Evolutionary conservation across 2,888 invertebrate genomes (phyloP), one percentile per base, ranked within the genome.

Genomic region (Rhyacophila evoluta): DNA sequence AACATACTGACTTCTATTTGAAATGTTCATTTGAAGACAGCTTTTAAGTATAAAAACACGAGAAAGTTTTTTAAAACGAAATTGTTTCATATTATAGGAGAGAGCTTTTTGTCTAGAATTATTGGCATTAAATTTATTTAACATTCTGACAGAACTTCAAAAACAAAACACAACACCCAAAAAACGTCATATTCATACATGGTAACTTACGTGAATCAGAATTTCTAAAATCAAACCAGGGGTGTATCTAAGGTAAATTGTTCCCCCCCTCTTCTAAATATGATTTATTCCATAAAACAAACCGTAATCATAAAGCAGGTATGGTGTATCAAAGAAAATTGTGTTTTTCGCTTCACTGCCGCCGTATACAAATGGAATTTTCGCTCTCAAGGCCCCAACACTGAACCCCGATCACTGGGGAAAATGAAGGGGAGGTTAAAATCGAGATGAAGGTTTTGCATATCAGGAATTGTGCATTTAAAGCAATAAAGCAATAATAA

Each of bases 321-420:
- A 81, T 75, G 78, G 76, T 77, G 79, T 81, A 81, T 81, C 81
- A 81, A 81, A 81, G 81, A 81, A 81, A 81, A 81, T 81, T 81
- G 81, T 37, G 81, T 81, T 81, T 81, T 81, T 79, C 81, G 79
- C 81, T 71, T 76, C 78, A 77, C 71, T 77, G 81, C 77, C 67
- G 70, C n/a, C 79, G 71, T 74, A 77, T 73, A 81, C 78, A 81
- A 76, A 81, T 81, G 81, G 79, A 81, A 81, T 79, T 81, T 76
- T 55, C 55, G n/a, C n/a, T 55, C 55, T 25, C 19, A 19, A 55
- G 55, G 55, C 55, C 10, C 8, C 19, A n/a, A 19, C 25, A 55
- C 55, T 10, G 55, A 15, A 19, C 55, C 55, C 55, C 55, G 8
- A 25, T 55, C 55, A 19, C 15, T 19, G 41, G 41, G 41, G 41